phyloP scores from a whole-genome alignment of 2,113 vertebrate genomes.

The Gobius niger region DNA sequence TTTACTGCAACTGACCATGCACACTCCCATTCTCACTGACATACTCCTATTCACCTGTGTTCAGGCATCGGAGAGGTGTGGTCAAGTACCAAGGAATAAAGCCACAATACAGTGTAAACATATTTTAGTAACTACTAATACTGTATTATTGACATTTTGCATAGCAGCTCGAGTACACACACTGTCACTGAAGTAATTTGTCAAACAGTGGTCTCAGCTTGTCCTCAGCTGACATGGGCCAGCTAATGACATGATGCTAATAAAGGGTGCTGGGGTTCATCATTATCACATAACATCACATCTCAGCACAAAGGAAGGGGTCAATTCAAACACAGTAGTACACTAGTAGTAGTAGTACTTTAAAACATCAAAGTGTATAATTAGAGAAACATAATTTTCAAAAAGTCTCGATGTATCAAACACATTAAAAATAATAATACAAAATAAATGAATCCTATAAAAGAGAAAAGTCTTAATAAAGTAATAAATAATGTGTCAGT shows the following conservation, averaged over 20 bases:
- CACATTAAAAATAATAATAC: not conserved
- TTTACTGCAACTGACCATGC: too few relatives aligned
- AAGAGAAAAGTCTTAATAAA: not conserved
- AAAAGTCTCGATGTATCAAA: not conserved
- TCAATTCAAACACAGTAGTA: conserved; percentile 12
- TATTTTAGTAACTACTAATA: not conserved
- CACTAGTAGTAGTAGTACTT: not conserved
- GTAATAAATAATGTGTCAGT: conserved; percentile 67
- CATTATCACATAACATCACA: conserved; percentile 53
- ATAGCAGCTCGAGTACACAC: conserved; percentile 28
- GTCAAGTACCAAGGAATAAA: not conserved
- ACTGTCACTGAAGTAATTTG: conserved; percentile 40
- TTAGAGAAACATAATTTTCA: not conserved
- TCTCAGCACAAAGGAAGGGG: conserved; percentile 54
- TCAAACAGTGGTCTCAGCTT: conserved; percentile 17
- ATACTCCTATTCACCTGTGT: too few relatives aligned
- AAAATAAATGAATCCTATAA: not conserved
- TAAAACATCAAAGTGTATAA: not conserved
- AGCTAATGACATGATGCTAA: conserved; percentile 38
- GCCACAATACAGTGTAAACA: not conserved
- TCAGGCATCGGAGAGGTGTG: too few relatives aligned
- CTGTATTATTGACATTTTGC: conserved; percentile 28
- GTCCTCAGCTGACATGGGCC: conserved; percentile 43
- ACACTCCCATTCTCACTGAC: too few relatives aligned
- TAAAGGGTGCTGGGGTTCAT: conserved; percentile 48